Evolutionary conservation across 2,888 invertebrate genomes (phyloP).

Genomic region (Elmis aenea): DNA sequence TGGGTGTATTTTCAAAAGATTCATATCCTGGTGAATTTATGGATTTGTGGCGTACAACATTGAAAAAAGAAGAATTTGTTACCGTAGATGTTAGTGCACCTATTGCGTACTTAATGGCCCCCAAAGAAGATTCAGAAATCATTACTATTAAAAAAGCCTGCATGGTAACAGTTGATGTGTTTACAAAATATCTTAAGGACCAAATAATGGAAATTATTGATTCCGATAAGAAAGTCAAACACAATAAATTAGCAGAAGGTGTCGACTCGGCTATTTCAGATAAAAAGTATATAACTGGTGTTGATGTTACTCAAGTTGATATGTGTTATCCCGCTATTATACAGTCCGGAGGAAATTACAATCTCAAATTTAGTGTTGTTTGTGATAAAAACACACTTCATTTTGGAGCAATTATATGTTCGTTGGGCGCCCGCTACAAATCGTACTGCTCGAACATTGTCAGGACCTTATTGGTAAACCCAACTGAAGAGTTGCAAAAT

Average conservation of each 20-base stretch:
- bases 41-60: conserved; percentile 78
- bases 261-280: conserved; percentile 91
- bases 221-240: conserved; percentile 96
- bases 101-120: conserved; percentile 83
- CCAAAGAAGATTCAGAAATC: conserved; percentile 92
- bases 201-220: conserved; percentile 99
- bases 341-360: conserved; percentile 97
- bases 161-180: conserved; percentile 89
- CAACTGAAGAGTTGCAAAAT: conserved; percentile 70
- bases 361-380: conserved; percentile 91
- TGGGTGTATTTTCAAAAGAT: conserved; percentile 91
- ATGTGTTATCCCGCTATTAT: conserved; percentile 99
- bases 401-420: conserved; percentile 94
- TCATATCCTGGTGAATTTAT: conserved; percentile 91
- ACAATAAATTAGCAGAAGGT: conserved; percentile 90
- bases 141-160: conserved; percentile 88
- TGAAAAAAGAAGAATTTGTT: conserved; percentile 76
- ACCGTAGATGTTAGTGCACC: conserved; percentile 81
- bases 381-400: conserved; percentile 92
- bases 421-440: conserved; percentile 91
- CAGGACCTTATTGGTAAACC: conserved; percentile 93
- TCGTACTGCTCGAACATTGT: conserved; percentile 98
- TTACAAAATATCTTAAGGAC: conserved; percentile 93
- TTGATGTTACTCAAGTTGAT: conserved; percentile 85
- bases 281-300: conserved; percentile 90